These are phyloP conservation scores for Tauraco hartlaubi DNA, from an alignment of 2,797 vertebrate species.

Conservation along the genomic window DNA sequence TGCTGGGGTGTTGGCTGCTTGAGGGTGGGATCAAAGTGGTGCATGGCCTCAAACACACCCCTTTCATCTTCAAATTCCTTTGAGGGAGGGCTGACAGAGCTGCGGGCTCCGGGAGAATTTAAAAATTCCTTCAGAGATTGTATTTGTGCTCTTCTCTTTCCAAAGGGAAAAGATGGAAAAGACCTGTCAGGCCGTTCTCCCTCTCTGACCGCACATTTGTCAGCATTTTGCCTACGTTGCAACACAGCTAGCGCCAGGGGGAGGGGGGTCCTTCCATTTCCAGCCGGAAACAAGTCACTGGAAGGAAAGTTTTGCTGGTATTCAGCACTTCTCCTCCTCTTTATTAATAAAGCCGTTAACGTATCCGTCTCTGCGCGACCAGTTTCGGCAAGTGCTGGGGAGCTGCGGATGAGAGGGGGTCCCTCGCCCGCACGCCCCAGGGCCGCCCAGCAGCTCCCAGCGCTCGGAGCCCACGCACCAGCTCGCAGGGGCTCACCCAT, in stretches of 20 bases:
- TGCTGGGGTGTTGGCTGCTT: conserved; percentile 22
- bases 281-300: neutral
- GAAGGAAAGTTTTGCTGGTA: conserved; percentile 9
- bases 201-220: neutral
- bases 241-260: neutral
- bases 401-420: neutral
- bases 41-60: conserved; percentile 29
- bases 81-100: conserved; percentile 26
- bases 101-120: neutral
- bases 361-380: neutral
- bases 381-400: neutral
- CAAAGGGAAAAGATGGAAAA: neutral
- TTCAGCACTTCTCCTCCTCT: neutral
- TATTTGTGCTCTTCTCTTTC: neutral
- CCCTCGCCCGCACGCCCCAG: fast-evolving
- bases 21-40: conserved; percentile 53
- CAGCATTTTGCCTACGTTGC: neutral
- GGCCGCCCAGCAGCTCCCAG: neutral
- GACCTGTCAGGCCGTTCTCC: neutral
- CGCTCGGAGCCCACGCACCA: neutral
- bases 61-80: conserved; percentile 47
- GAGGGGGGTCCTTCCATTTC: neutral
- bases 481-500: conserved; percentile 29
- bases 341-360: neutral
- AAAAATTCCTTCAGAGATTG: neutral